Conservation (phyloP, 2,113 vertebrate genomes). For the Isurus oxyrinchus region DNA sequence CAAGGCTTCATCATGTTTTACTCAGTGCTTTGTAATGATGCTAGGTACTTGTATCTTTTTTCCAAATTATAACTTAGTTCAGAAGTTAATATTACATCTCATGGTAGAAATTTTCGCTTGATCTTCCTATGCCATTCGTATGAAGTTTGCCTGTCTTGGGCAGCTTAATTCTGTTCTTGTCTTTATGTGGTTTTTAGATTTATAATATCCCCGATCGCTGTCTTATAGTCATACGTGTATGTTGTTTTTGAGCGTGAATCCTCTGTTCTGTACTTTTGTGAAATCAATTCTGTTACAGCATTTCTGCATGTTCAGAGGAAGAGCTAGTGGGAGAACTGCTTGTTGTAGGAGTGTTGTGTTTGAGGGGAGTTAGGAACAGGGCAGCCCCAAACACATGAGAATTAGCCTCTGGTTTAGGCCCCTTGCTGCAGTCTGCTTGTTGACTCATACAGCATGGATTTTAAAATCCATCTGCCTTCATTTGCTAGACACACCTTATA, state of each 20-base stretch:
- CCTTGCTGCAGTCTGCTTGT: background rate
- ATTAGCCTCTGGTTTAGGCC: background rate
- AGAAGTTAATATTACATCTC: background rate
- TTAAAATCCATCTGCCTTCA: background rate
- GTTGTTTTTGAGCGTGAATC: background rate
- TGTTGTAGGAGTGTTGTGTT: background rate
- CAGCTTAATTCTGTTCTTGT: background rate
- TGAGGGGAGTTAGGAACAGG: background rate
- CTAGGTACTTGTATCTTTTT: background rate
- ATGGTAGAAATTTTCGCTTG: background rate
- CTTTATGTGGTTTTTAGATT: too few species aligned
- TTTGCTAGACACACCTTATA: too few species aligned
- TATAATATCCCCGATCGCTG: background rate
- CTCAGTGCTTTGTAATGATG: background rate
- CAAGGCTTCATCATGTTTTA: background rate
- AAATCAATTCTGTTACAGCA: background rate
- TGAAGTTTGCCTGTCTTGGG: background rate
- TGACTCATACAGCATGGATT: background rate
- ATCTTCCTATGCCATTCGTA: background rate
- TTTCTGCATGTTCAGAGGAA: background rate
- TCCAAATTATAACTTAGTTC: background rate
- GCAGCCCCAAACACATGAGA: too few species aligned
- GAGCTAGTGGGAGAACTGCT: background rate
- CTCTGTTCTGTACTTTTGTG: background rate
- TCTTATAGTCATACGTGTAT: background rate